A percentile compares a stretch with the other conserved stretches of the same genome.
phyloP scores from a whole-genome alignment of 2,797 vertebrate species.

The Schizopygopsis malacanthus region DNA sequence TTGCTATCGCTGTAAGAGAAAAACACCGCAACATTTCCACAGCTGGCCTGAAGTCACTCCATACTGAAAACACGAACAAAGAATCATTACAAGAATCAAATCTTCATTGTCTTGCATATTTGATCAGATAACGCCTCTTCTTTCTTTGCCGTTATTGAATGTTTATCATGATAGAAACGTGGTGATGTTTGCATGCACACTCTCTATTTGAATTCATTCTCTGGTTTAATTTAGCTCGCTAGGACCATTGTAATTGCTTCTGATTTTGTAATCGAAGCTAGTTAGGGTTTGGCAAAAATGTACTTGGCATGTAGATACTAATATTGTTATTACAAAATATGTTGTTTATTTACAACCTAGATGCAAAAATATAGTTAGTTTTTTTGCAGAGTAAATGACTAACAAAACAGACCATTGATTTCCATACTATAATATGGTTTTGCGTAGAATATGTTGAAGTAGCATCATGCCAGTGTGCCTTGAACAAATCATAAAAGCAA shows the following conservation, averaged over 20 bases:
- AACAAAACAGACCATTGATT: not conserved
- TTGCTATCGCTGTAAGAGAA: not conserved
- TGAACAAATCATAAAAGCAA: not conserved
- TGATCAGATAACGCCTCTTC: not conserved
- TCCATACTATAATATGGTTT: not conserved
- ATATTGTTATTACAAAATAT: not conserved
- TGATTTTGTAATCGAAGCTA: not conserved
- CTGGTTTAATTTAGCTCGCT: not conserved
- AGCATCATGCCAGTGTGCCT: not conserved
- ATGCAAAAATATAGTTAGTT: too few species aligned
- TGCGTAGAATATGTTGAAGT: not conserved
- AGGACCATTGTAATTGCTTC: not conserved
- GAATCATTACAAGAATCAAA: not conserved
- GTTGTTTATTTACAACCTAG: constrained; percentile 5
- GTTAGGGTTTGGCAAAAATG: not conserved
- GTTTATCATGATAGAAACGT: not conserved
- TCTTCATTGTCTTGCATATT: not conserved
- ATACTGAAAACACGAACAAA: not conserved
- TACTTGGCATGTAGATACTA: not conserved
- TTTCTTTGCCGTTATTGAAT: not conserved
- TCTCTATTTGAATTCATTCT: not conserved
- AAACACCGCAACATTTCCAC: not conserved
- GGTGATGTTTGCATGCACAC: not conserved
- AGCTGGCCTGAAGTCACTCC: not conserved
- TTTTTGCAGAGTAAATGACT: not conserved